phyloP scores from a whole-genome alignment of 2,113 vertebrate genomes.

The Helogale parvula region DNA sequence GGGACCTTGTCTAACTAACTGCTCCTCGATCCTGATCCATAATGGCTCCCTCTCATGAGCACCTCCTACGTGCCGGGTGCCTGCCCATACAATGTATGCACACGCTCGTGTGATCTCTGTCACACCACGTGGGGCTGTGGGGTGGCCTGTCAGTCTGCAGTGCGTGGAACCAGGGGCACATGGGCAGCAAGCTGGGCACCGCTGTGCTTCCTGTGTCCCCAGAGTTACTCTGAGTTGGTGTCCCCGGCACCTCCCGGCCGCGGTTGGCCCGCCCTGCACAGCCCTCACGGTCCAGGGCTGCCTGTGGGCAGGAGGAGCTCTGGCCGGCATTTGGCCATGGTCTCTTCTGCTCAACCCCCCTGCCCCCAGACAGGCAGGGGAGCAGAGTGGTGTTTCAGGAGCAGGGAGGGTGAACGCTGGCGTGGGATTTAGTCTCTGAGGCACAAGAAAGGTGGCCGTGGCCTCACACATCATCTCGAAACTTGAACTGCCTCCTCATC shows the following conservation, averaged over 20 bases:
- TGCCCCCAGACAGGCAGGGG: not conserved
- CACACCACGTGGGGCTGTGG: not conserved
- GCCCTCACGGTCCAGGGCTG: not conserved
- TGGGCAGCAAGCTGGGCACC: accelerated
- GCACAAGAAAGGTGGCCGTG: not conserved
- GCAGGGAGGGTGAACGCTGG: not conserved
- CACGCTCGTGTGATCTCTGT: accelerated
- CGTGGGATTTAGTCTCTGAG: not conserved
- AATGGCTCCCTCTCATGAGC: not conserved
- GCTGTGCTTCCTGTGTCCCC: accelerated
- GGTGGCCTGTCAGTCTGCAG: not conserved
- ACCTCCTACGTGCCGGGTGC: not conserved
- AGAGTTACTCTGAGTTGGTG: accelerated
- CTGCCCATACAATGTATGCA: accelerated
- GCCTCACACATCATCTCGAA: not conserved
- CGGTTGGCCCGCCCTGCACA: no score
- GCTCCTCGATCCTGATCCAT: accelerated
- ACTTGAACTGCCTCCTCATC: not conserved
- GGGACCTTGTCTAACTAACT: accelerated
- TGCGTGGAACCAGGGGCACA: accelerated
- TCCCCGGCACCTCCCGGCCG: not conserved
- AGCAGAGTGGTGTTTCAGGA: not conserved
- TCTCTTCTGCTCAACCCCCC: not conserved
- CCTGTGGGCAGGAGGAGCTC: not conserved
- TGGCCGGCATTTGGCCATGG: not conserved